Evolutionary conservation across 2,888 invertebrate genomes (phyloP), one percentile per base, ranked within the genome.

Genomic region (Hemithea aestivaria): DNA sequence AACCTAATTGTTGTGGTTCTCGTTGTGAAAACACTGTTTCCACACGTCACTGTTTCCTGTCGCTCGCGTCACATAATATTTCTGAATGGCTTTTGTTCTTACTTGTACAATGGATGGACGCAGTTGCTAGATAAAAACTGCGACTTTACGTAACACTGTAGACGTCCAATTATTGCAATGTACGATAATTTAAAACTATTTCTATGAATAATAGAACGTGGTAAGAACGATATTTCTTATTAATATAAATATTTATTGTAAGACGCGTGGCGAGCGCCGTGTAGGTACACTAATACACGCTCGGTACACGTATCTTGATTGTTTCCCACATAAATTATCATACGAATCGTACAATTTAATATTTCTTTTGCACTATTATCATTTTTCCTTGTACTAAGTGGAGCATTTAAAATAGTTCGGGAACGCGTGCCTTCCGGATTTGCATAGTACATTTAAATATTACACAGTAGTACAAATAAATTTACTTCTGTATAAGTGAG

Each of bases 51-150:
- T 66, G 68, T 67, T 77, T 76, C 76, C 77, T 67, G 67, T 54
- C 53, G 63, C 59, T 64, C 66, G 66, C 65, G 45, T 58, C 64
- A 67, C 73, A 73, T 75, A 76, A 73, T 75, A 76, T 73, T 75
- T 71, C 79, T 85, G 82, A 84, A 83, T 73, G 66, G 66, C 74
- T 66, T 78, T 85, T 87, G 85, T 87, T 84, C 87, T 83, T 82
- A 73, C 62, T 67, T 68, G 55, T 68, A 81, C 80, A 81, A 75
- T 77, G 62, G 67, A 65, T 67, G 53, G 48, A 45, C 63, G 43
- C 54, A 58, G 55, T 60, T 59, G 51, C 53, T 51, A 59, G 50
- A 51, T 51, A 51, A 58, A 61, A 66, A 64, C 49, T 49, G n/a
- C 9, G 8, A 11, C 5, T 16, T 24, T 8, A 31, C 26, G 31